These are phyloP conservation scores for Lepidurus packardi DNA, from an alignment of 1,140 invertebrate genomes.

Conservation along the genomic window DNA sequence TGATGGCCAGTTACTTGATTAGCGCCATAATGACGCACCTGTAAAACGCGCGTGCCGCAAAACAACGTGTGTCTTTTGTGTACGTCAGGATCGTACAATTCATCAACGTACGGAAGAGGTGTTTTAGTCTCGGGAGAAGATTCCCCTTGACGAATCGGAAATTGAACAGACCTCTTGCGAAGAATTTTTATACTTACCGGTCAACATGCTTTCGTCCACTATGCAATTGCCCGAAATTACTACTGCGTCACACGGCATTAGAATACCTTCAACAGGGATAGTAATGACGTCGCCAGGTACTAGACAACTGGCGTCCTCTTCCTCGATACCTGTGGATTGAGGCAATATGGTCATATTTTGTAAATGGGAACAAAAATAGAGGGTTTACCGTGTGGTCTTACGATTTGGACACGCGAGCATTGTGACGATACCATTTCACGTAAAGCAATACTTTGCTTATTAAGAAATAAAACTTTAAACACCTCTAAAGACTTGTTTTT, in stretches of 20 bases:
- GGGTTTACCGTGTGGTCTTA: slow-evolving; percentile 2
- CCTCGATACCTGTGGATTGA: slow-evolving; percentile 39
- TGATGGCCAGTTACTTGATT: slow-evolving; percentile 39
- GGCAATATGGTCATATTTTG: not conserved
- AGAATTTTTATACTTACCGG: slow-evolving; percentile 54
- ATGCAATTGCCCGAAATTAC: slow-evolving; percentile 82
- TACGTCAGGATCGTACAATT: slow-evolving; percentile 43
- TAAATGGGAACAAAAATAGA: slow-evolving; percentile 25
- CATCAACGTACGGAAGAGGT: slow-evolving; percentile 47
- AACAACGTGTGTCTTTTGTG: slow-evolving; percentile 58
- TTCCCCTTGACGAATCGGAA: slow-evolving; percentile 48
- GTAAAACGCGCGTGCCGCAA: slow-evolving; percentile 60
- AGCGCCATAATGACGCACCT: slow-evolving; percentile 57
- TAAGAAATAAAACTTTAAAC: slow-evolving; percentile 28
- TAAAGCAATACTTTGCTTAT: slow-evolving; percentile 19
- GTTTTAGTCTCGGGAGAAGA: slow-evolving; percentile 61
- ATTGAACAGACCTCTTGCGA: not conserved
- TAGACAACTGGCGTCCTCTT: slow-evolving; percentile 48
- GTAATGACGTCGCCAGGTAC: slow-evolving; percentile 91
- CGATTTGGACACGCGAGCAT: slow-evolving; percentile 14
- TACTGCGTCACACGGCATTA: slow-evolving; percentile 84
- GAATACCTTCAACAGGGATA: slow-evolving; percentile 75
- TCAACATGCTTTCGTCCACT: slow-evolving; percentile 94
- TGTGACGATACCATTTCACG: not conserved
- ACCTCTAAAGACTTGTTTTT: not conserved